Evolutionary conservation across 2,888 invertebrate species (phyloP).

Genomic region (Pyrocoelia pectoralis): DNA sequence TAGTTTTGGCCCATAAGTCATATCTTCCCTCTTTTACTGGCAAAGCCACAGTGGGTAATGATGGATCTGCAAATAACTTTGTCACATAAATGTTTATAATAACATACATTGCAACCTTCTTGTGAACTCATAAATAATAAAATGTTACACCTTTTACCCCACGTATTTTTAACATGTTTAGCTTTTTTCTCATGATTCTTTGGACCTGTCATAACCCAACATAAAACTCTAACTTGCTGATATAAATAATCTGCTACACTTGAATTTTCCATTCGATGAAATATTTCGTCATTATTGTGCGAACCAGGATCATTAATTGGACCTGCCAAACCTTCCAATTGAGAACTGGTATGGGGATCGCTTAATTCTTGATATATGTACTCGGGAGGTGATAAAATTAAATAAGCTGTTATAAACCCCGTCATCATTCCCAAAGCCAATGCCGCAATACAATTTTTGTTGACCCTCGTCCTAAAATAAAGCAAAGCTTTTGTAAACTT

Average conservation of each 20-base stretch:
- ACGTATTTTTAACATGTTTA: slow-evolving; percentile 91
- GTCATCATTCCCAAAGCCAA: slow-evolving; percentile 76
- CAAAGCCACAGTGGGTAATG: slow-evolving; percentile 81
- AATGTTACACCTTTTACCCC: slow-evolving; percentile 92
- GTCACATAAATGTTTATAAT: not conserved
- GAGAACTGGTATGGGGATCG: slow-evolving; percentile 54
- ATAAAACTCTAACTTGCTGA: slow-evolving; percentile 84
- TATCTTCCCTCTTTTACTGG: slow-evolving; percentile 90
- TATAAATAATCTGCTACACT: slow-evolving; percentile 74
- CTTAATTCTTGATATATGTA: slow-evolving; percentile 25
- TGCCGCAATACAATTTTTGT: slow-evolving; percentile 74
- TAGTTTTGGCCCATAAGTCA: slow-evolving; percentile 96
- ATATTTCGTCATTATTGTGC: slow-evolving; percentile 67
- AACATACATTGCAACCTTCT: slow-evolving; percentile 67
- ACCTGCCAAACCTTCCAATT: slow-evolving; percentile 57
- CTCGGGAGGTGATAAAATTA: slow-evolving; percentile 50
- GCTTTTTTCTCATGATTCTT: slow-evolving; percentile 89
- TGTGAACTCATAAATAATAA: slow-evolving; percentile 86
- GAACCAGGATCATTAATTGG: slow-evolving; percentile 59
- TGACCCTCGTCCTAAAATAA: slow-evolving; percentile 59
- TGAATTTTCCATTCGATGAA: slow-evolving; percentile 74
- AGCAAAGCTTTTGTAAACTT: not conserved
- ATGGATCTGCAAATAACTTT: slow-evolving; percentile 64
- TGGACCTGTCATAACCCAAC: slow-evolving; percentile 98
- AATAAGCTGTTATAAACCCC: slow-evolving; percentile 80